These are phyloP conservation scores for Ctenodactylus gundi DNA, from an alignment of 2,113 vertebrate genomes.

Conservation along the genomic window DNA sequence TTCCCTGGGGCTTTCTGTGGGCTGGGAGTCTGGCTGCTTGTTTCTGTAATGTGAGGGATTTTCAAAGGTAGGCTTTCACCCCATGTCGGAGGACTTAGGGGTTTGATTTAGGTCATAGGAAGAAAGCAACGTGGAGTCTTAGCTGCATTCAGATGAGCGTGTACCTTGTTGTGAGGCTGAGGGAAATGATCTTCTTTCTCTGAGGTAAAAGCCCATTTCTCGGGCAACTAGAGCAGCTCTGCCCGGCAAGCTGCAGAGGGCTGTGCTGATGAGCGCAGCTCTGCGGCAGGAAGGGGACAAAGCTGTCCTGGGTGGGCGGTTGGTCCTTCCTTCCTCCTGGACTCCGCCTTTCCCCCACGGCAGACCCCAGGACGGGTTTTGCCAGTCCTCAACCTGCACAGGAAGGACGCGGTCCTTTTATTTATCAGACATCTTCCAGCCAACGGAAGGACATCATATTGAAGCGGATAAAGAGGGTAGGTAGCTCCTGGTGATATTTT, in stretches of 20 bases:
- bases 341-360: neutral
- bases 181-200: neutral
- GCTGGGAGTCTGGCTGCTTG: neutral
- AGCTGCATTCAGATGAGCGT: neutral
- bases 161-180: neutral
- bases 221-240: neutral
- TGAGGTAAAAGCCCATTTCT: neutral
- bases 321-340: neutral
- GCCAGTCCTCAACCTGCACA: neutral
- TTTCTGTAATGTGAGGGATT: constrained; percentile 42
- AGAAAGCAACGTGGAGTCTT: neutral
- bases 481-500: neutral
- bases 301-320: accelerated
- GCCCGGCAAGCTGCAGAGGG: neutral
- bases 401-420: neutral
- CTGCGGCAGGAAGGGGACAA: neutral
- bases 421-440: too few relatives aligned
- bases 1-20: neutral
- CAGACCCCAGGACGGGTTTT: accelerated
- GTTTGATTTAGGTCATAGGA: neutral
- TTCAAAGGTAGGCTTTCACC: constrained; percentile 51
- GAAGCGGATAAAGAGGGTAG: neutral
- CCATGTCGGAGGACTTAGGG: neutral
- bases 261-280: neutral
- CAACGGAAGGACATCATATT: neutral